Percentiles rank a stretch among this genome's conserved stretches.
These are phyloP conservation scores for Drosophila kikkawai DNA, from an alignment of 1,140 invertebrate species.

Conservation along the genomic window DNA sequence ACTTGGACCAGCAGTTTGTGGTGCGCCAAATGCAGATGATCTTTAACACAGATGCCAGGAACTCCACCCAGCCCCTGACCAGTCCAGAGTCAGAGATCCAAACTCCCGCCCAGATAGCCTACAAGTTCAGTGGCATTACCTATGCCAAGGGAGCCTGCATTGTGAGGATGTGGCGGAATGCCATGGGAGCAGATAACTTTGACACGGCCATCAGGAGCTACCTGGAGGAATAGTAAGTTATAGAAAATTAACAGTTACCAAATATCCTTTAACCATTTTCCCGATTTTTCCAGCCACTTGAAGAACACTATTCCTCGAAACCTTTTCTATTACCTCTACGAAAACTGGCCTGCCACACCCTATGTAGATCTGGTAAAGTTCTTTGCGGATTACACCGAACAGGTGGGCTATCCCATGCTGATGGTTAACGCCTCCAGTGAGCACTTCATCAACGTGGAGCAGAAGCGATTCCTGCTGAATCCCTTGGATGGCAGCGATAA, in stretches of 20 bases:
- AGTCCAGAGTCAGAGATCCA: slow-evolving; percentile 83
- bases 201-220: slow-evolving; percentile 87
- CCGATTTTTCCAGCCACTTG: slow-evolving; percentile 28
- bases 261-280: neutral
- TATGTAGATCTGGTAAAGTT: slow-evolving; percentile 55
- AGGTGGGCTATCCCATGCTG: slow-evolving; percentile 95
- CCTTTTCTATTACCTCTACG: slow-evolving; percentile 50
- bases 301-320: slow-evolving; percentile 46
- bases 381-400: slow-evolving; percentile 92
- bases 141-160: slow-evolving; percentile 90
- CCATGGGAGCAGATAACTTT: slow-evolving; percentile 88
- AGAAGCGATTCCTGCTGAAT: slow-evolving; percentile 86
- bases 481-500: slow-evolving; percentile 66
- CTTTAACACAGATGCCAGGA: slow-evolving; percentile 87
- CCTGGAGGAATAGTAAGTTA: slow-evolving; percentile 86
- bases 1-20: slow-evolving; percentile 87
- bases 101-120: slow-evolving; percentile 85
- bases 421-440: slow-evolving; percentile 85
- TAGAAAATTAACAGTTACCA: too few species aligned
- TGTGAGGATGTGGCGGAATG: slow-evolving; percentile 90
- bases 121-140: slow-evolving; percentile 87
- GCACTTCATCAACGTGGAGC: slow-evolving; percentile 41
- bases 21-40: slow-evolving; percentile 88
- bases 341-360: slow-evolving; percentile 41
- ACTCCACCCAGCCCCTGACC: slow-evolving; percentile 87